Evolutionary conservation across 2,888 invertebrate genomes (phyloP).

Genomic region (Hedychridium roseum): DNA sequence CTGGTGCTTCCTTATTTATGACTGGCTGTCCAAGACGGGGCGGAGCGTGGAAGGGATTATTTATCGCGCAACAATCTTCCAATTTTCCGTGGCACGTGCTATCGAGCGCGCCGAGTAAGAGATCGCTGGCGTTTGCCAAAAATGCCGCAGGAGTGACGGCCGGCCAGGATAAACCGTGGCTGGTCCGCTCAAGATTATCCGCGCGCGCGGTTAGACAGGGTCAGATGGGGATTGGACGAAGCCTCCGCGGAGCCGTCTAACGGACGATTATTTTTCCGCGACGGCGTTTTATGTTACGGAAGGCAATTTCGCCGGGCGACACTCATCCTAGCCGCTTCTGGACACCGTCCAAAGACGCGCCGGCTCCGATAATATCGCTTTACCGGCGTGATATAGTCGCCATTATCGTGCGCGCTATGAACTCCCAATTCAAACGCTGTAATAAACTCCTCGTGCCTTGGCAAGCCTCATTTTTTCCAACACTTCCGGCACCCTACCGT

Average conservation of each 20-base stretch:
- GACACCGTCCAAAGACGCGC: constrained; percentile 45
- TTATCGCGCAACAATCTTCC: no score
- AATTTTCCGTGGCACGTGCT: no score
- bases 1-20: no score
- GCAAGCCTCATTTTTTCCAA: constrained; percentile 33
- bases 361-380: constrained; percentile 52
- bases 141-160: no score
- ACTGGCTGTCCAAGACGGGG: no score
- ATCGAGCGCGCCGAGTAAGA: no score
- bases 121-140: no score
- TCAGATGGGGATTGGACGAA: background rate
- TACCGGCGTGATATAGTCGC: constrained; percentile 50
- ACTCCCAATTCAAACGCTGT: constrained; percentile 47
- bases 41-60: no score
- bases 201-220: no score
- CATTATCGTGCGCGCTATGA: constrained; percentile 51
- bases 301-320: constrained; percentile 50
- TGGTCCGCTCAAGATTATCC: no score
- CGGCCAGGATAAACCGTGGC: no score
- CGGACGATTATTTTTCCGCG: constrained; percentile 15
- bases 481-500: background rate
- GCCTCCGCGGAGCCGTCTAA: background rate
- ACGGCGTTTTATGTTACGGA: constrained; percentile 29
- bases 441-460: constrained; percentile 46
- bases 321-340: constrained; percentile 51